Evolutionary conservation across 2,797 vertebrate species (phyloP), one percentile per base, ranked within the genome.

Genomic region (Parotocinclus haroldoi): DNA sequence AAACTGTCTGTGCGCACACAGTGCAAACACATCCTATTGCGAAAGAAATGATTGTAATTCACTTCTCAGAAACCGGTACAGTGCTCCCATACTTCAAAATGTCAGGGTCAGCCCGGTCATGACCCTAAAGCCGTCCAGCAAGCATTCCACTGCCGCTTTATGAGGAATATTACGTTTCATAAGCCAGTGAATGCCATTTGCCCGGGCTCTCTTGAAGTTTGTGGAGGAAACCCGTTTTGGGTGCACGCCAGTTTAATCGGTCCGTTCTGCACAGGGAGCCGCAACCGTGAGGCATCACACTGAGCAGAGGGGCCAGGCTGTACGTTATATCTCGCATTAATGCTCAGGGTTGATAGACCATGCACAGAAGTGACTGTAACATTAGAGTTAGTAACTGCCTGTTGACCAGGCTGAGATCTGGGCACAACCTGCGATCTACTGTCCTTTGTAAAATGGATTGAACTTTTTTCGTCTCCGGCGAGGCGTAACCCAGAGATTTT

Each of bases 111-210:
- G 80, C 74, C 78, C 53, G 76, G 82, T 78, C 86, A 79, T 74
- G 60, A 78, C 64, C 52, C 46, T 66, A 64, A 82, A 83, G 71
- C 75, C 66, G 71, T 81, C 63, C 76, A 75, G 17, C 79, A 83
- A 75, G 17, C 79, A 83, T 82, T 84, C 71, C 80, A 67, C 71
- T 44, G 0, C 7, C 66, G n/a, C 82, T 63, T 85, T 75, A 79
- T 66, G 11, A 72, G 76, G 63, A 75, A 76, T 77, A 81, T 85
- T 75, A 82, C 69, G 78, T 83, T 88, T 86, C 80, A 83, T 80
- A 75, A 80, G 71, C 72, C 76, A 58, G 74, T 75, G 70, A 84
- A 80, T 75, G 81, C 80, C 76, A 75, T 82, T 83, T 80, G 72
- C 76, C 74, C 68, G 77, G 74, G 73, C 61, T 65, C 54, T 44